phyloP scores from a whole-genome alignment of 2,113 vertebrate species.

The Pelmatolapia mariae region DNA sequence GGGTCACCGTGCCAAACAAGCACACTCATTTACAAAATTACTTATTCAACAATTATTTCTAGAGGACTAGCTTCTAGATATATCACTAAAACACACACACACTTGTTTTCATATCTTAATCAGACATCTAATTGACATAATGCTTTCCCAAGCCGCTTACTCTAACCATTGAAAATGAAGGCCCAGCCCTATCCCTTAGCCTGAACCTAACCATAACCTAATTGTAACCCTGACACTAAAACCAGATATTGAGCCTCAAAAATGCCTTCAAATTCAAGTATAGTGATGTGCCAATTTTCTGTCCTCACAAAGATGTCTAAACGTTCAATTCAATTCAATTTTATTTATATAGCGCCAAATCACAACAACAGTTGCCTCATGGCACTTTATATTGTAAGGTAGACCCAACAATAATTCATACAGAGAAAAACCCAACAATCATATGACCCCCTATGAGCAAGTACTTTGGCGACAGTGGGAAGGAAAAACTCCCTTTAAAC shows the following conservation, averaged over 20 bases:
- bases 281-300: not conserved
- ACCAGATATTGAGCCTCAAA: not conserved
- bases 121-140: not conserved
- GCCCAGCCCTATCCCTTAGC: not conserved
- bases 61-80: not conserved
- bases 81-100: not conserved
- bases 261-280: accelerated
- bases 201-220: not conserved
- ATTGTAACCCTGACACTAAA: not conserved
- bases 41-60: not conserved
- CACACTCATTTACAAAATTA: not conserved
- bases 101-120: not conserved
- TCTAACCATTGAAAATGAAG: accelerated
- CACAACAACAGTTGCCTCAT: not conserved
- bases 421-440: accelerated
- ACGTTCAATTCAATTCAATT: accelerated
- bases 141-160: not conserved
- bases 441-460: not conserved
- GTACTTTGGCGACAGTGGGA: not conserved
- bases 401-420: not conserved
- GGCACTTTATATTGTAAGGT: not conserved
- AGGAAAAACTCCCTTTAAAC: not conserved
- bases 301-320: not conserved
- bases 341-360: not conserved
- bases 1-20: not conserved